phyloP scores from a whole-genome alignment of 2,113 vertebrate genomes.

The Regulus satrapa region DNA sequence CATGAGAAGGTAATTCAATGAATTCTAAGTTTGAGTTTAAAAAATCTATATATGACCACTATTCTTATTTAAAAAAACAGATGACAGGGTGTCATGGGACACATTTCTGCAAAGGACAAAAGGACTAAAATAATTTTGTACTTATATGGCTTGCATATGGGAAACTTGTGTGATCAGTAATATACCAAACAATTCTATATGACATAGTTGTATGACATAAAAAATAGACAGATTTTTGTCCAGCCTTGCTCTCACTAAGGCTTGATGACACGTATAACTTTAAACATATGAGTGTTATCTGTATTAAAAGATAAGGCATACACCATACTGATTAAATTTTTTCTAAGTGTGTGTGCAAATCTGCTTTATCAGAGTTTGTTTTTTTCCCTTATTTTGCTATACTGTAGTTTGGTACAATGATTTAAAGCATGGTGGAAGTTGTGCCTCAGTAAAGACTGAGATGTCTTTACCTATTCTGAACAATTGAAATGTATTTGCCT shows the following conservation, averaged over 20 bases:
- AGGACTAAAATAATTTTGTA: background rate
- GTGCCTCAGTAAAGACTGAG: background rate
- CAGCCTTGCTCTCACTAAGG: background rate
- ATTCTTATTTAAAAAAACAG: background rate
- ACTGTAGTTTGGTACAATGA: background rate
- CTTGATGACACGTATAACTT: background rate
- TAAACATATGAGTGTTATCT: background rate
- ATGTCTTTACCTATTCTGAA: too few relatives aligned
- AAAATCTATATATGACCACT: background rate
- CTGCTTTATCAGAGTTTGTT: background rate
- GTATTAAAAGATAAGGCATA: background rate
- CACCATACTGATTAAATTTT: background rate
- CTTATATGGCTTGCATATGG: background rate
- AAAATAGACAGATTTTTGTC: background rate
- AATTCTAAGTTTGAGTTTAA: background rate
- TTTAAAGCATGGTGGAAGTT: background rate
- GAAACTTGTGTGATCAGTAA: background rate
- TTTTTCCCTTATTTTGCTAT: background rate
- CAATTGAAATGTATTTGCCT: background rate
- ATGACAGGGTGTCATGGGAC: background rate
- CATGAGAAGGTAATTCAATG: background rate
- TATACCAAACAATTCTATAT: background rate
- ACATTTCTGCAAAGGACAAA: background rate
- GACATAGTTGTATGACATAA: background rate
- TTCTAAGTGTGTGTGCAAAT: background rate